Percentiles rank a stretch among this genome's conserved stretches.
phyloP scores from a whole-genome alignment of 1,140 invertebrate species.

The Latrodectus geometricus region DNA sequence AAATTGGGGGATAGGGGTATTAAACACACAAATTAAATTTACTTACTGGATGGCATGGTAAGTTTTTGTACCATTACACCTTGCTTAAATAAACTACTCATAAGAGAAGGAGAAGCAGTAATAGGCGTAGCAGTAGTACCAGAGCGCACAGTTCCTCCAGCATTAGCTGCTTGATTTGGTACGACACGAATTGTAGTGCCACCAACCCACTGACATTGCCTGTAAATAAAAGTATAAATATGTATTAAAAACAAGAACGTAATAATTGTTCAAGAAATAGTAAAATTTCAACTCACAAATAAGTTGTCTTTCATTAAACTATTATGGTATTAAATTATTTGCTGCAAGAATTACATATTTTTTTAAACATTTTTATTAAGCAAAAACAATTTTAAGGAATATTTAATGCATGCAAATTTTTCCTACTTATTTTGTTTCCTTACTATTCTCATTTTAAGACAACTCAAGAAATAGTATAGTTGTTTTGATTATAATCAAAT shows the following conservation, averaged over 20 bases:
- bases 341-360: too few species aligned
- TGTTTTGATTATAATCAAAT: too few species aligned
- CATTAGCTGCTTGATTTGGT: slow-evolving; percentile 26
- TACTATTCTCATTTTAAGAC: too few species aligned
- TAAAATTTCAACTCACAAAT: not conserved
- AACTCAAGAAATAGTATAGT: too few species aligned
- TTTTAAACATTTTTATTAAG: too few species aligned
- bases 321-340: too few species aligned
- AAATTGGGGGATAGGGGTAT: too few species aligned
- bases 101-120: slow-evolving; percentile 48
- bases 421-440: too few species aligned
- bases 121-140: slow-evolving; percentile 47
- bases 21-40: not conserved
- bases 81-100: slow-evolving; percentile 71
- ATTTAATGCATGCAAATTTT: too few species aligned
- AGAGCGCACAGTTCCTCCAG: slow-evolving; percentile 19
- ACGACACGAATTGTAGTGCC: slow-evolving; percentile 57
- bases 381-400: too few species aligned
- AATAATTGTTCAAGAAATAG: not conserved
- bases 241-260: not conserved
- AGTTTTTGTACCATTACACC: slow-evolving; percentile 95
- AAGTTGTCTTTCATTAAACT: not conserved
- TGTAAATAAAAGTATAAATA: slow-evolving; percentile 16
- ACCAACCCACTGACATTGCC: slow-evolving; percentile 57
- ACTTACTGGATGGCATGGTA: slow-evolving; percentile 83